Percentiles rank a stretch among this genome's conserved stretches.
Evolutionary conservation across 2,797 vertebrate species (phyloP).

Genomic region (Paguma larvata): DNA sequence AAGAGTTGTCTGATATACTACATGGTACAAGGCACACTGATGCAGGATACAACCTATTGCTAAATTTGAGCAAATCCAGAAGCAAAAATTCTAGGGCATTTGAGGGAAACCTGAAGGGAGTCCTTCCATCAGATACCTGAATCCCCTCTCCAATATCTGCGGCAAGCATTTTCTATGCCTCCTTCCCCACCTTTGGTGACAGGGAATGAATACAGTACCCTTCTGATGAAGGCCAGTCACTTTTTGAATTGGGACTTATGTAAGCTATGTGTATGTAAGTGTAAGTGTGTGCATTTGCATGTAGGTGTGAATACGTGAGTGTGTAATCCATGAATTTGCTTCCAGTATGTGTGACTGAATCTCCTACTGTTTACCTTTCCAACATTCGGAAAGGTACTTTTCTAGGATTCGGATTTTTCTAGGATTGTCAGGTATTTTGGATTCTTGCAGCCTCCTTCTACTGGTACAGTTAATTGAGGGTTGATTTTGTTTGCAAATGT

Average conservation of each 20-base stretch:
- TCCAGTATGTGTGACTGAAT: neutral
- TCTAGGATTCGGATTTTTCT: constrained; percentile 32
- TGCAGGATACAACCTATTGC: neutral
- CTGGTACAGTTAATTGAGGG: constrained; percentile 55
- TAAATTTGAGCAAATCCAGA: constrained; percentile 38
- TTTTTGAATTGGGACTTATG: neutral
- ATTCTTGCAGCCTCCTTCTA: constrained; percentile 28
- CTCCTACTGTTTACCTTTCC: neutral
- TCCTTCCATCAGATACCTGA: neutral
- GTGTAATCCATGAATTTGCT: neutral
- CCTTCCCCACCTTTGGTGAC: neutral
- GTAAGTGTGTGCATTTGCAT: neutral
- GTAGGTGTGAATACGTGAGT: neutral
- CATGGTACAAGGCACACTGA: neutral
- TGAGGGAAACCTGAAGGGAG: neutral
- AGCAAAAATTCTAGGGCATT: constrained; percentile 3
- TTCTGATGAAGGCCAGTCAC: neutral
- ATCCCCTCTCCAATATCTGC: neutral
- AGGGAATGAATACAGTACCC: neutral
- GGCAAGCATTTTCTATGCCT: neutral
- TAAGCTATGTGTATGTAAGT: neutral
- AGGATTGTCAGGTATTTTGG: constrained; percentile 17
- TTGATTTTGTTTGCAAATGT: constrained; percentile 69
- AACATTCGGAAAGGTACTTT: too few relatives aligned
- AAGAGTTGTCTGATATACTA: neutral